phyloP scores from a whole-genome alignment of 2,888 invertebrate genomes.

The Tetrapedia diversipes region DNA sequence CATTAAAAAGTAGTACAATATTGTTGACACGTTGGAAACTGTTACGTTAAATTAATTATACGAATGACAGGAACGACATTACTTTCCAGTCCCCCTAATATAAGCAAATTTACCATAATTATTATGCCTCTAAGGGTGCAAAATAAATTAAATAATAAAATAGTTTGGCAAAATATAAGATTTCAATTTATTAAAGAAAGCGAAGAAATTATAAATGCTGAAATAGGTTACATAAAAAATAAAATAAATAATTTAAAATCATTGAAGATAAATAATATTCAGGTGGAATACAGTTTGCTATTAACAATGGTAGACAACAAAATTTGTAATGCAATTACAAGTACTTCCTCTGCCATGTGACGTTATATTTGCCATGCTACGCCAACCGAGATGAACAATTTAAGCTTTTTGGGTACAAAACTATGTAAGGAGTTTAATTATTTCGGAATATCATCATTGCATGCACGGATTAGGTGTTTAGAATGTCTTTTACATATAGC shows the following conservation, averaged over 20 bases:
- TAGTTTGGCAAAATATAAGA: neutral
- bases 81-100: too few relatives aligned
- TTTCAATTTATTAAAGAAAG: constrained; percentile 7
- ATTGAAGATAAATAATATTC: neutral
- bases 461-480: neutral
- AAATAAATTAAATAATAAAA: neutral
- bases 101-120: too few relatives aligned
- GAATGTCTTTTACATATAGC: too few relatives aligned
- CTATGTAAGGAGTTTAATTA: neutral
- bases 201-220: neutral
- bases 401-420: neutral
- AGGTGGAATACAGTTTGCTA: neutral
- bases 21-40: constrained; percentile 2
- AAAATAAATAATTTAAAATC: constrained; percentile 9
- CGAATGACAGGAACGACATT: too few relatives aligned
- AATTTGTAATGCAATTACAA: neutral
- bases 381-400: neutral
- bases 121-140: neutral
- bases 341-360: neutral
- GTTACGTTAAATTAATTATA: constrained; percentile 12
- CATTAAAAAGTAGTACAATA: constrained; percentile 20
- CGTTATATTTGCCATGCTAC: too few relatives aligned
- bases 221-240: neutral
- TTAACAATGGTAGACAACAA: constrained; percentile 21
- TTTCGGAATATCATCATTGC: neutral